These are phyloP conservation scores for Achlya flavicornis DNA, from an alignment of 2,888 invertebrate species.

Conservation along the genomic window DNA sequence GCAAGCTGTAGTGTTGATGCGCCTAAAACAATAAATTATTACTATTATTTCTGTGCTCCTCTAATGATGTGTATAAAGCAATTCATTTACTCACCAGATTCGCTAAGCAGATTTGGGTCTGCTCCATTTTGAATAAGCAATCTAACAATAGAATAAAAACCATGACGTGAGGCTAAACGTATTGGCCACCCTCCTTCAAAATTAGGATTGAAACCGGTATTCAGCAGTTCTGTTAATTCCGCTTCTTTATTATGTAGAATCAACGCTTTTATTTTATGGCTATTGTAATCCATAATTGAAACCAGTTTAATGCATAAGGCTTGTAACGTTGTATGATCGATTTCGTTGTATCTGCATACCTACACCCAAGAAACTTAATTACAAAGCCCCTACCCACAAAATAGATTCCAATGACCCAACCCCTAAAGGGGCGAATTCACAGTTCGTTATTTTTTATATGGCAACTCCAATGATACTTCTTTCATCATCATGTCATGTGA, in stretches of 20 bases:
- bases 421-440: too few species aligned
- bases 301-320: neutral
- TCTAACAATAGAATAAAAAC: conserved; percentile 61
- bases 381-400: neutral
- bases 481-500: too few species aligned
- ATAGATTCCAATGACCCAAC: too few species aligned
- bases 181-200: conserved; percentile 75
- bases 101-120: conserved; percentile 70
- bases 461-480: too few species aligned
- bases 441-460: neutral
- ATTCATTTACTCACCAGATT: conserved; percentile 59
- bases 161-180: conserved; percentile 70
- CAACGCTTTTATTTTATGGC: conserved; percentile 50
- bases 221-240: conserved; percentile 57
- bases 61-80: too few species aligned
- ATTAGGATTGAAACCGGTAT: conserved; percentile 68
- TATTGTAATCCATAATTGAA: conserved; percentile 49
- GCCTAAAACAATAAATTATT: conserved; percentile 49
- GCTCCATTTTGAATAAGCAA: conserved; percentile 67
- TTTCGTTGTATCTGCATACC: neutral
- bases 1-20: conserved; percentile 77
- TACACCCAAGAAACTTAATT: neutral
- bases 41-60: neutral
- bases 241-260: conserved; percentile 57
- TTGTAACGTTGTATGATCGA: neutral